Base-by-base conservation (phyloP, 2,888 invertebrate genomes). In the Quadriops clusia region DNA sequence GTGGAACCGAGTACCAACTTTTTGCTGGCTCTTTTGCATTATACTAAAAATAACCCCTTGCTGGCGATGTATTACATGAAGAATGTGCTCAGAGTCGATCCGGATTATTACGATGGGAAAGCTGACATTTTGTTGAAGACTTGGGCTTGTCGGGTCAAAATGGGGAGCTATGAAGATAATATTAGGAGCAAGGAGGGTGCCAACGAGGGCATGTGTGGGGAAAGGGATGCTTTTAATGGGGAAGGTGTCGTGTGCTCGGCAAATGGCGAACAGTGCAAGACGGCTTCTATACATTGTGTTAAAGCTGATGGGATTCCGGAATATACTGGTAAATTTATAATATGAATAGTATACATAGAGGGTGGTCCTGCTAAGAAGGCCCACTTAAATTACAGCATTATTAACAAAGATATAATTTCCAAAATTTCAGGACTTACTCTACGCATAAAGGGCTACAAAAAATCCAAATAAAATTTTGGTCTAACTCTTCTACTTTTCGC, bases 1-100 rank as follows among this genome's bases (percentile, higher is more conserved):
- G 66, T 72, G 37, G 80, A 82, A 74, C 80, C 82, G 3, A 66
- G 73, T 22, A 76, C 77, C 32, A 80, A 81, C 56, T 80, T 78
- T 53, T 56, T 82, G 4, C 56, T 78, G 34, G 71, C 74, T 2
- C 60, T 81, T 35, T 50, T 79, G 30, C 72, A 76, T 48, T 72
- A 74, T 50, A 58, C 72, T 36, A 73, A 72, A 46, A 74, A 76
- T 36, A 66, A 73, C 39, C 65, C 70, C 1, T 61, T 63, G 37
- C 68, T 73, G 3, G 76, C 75, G 8, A 61, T 71, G 55, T 65
- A 69, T 44, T 72, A 77, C 42, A 46, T 76, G 40, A 74, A 74
- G 51, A 73, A 73, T 43, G 65, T 67, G 4, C 41, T 74, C 11
- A 57, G 73, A 3, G 67, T 71, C 3, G 72, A 74, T 21, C 62